These are phyloP conservation scores for Manis javanica DNA, from an alignment of 2,797 vertebrate genomes.

Conservation along the genomic window DNA sequence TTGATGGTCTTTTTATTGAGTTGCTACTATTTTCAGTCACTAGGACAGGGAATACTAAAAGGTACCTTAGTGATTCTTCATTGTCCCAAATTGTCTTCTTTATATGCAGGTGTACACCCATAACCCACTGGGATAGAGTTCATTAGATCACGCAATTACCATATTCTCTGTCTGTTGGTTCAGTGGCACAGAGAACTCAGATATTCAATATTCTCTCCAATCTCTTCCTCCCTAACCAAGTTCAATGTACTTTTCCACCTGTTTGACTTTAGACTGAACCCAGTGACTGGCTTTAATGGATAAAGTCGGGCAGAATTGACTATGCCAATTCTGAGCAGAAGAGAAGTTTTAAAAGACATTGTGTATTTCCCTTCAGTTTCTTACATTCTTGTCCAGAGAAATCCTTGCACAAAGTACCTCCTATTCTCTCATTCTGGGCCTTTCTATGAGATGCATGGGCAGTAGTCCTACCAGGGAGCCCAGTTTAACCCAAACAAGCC, in stretches of 20 bases:
- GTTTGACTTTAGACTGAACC: background rate
- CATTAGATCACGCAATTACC: background rate
- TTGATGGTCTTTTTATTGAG: background rate
- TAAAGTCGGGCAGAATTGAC: background rate
- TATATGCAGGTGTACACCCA: background rate
- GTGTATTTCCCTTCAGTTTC: background rate
- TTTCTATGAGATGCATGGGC: background rate
- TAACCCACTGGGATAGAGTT: background rate
- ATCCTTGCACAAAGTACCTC: background rate
- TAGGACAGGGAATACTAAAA: background rate
- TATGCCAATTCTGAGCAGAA: background rate
- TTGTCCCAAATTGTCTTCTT: background rate
- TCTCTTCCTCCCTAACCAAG: no score
- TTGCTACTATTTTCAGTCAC: background rate
- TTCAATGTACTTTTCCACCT: background rate
- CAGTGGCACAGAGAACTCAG: background rate
- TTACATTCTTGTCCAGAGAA: background rate
- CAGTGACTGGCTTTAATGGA: background rate
- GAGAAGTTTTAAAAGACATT: background rate
- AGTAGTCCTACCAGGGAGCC: background rate
- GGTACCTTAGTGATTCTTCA: background rate
- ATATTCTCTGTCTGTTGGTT: background rate
- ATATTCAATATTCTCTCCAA: background rate
- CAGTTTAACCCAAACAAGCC: background rate
- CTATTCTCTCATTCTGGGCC: background rate